Conservation (phyloP, 2,113 vertebrate genomes). For the Piprites chloris region DNA sequence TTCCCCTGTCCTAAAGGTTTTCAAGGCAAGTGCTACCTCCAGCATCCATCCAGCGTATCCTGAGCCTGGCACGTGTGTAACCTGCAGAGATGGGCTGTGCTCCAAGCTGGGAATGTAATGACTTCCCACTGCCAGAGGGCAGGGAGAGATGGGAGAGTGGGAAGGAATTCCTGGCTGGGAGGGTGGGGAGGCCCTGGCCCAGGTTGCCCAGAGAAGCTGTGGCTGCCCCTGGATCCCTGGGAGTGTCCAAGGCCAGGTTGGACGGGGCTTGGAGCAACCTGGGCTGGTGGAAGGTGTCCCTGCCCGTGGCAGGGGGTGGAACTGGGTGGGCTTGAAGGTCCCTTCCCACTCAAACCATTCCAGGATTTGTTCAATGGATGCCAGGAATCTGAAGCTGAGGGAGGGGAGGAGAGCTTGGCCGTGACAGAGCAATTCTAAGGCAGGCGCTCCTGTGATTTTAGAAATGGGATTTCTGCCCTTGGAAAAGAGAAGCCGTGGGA, state of each 20-base stretch:
- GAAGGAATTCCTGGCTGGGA: background rate
- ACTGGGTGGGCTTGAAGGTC: background rate
- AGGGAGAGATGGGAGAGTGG: background rate
- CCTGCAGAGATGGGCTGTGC: background rate
- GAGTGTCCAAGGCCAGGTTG: background rate
- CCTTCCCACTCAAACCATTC: background rate
- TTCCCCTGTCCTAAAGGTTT: background rate
- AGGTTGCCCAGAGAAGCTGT: background rate
- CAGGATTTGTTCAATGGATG: fast-evolving
- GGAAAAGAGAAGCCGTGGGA: background rate
- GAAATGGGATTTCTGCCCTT: background rate
- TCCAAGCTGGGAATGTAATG: background rate
- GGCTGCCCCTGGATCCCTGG: background rate
- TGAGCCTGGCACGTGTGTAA: background rate
- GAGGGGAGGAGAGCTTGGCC: background rate
- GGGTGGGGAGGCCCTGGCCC: background rate
- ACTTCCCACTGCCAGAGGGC: background rate
- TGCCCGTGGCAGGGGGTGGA: background rate
- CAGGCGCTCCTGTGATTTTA: fast-evolving
- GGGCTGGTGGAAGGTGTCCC: background rate
- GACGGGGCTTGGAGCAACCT: background rate
- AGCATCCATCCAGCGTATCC: background rate
- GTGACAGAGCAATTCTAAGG: background rate
- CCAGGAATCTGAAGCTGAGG: fast-evolving
- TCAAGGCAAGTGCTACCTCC: background rate